Percentiles rank a stretch among this genome's conserved stretches.
Evolutionary conservation across 2,888 invertebrate genomes (phyloP).

Genomic region (Apamea epomidion): DNA sequence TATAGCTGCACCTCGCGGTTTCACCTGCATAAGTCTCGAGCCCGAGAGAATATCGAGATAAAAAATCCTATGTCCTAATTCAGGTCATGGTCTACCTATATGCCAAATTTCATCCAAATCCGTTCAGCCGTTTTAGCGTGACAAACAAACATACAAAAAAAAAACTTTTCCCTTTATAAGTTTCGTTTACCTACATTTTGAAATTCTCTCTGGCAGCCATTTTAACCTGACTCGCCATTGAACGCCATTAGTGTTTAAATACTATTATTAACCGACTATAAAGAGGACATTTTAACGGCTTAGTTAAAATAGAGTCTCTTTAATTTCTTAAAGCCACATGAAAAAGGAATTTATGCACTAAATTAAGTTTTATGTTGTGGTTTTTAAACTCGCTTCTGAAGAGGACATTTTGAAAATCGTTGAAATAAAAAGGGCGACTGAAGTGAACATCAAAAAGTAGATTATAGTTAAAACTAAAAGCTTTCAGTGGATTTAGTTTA

Average conservation of each 20-base stretch:
- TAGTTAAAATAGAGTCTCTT: constrained; percentile 54
- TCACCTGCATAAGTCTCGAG: not conserved
- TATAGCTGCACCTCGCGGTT: not conserved
- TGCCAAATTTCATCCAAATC: not conserved
- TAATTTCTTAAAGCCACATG: constrained; percentile 54
- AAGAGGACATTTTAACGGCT: constrained; percentile 53
- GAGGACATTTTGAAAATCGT: constrained; percentile 56
- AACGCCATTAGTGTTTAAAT: constrained; percentile 48
- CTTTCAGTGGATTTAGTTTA: constrained; percentile 66
- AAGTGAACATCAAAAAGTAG: constrained; percentile 68
- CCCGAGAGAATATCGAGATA: not conserved
- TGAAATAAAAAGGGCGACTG: constrained; percentile 61
- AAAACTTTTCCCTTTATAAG: not conserved
- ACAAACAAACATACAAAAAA: not conserved
- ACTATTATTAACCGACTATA: constrained; percentile 54
- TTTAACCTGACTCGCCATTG: constrained; percentile 37
- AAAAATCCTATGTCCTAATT: not conserved
- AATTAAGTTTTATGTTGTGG: constrained; percentile 57
- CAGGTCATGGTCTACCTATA: not conserved
- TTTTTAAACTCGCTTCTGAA: constrained; percentile 45
- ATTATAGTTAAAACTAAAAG: constrained; percentile 71
- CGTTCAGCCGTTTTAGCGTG: not conserved
- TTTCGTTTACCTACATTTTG: constrained; percentile 1
- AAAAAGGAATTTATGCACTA: constrained; percentile 49
- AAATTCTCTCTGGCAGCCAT: constrained; percentile 34